Evolutionary conservation across 1,140 invertebrate genomes (phyloP), one percentile per base, ranked within the genome.

Genomic region (Oncopodura yosiiana): DNA sequence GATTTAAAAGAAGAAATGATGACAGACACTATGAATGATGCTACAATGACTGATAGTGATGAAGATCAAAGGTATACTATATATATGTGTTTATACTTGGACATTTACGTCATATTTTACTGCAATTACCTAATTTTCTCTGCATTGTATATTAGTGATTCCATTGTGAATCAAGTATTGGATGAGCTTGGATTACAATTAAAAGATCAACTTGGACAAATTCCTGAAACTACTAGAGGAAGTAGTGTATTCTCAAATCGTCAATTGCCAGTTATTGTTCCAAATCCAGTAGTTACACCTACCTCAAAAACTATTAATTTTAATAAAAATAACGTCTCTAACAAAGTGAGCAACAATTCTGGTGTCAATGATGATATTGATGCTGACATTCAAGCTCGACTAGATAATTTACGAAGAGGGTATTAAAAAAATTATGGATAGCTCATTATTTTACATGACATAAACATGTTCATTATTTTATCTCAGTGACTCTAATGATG

Each of bases 1-100:
- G 95, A 98, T 69, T 99, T 99, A 93, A 99, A 99, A 69, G 94
- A 99, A 74, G 96, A 99, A 74, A 94, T 99, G 78, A 98, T 99
- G 83, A 94, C 93, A 71, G 96, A 99, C 72, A 92, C 91, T 3
- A 98, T 99, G 64, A 95, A 99, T 72, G 94, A 98, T 74, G 94
- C 94, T 2, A 94, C 83, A 94, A 91, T 60, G 94, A 90, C 19
- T 65, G 94, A 95, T 69, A 92, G 84, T 32, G 94, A 99, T 70
- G 94, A 99, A 71, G 94, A 97, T 69, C 94, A 99, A 76, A 94
- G 82, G 86, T 90, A 73, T 29, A 14, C 9, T 9, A 19, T 45
- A 6, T 18, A 6, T 29, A 24, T 4, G 8, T 26, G 42, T 45
- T 45, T 11, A 6, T 26, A 6, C 4, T 23, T 11, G 12, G 12